A percentile compares a stretch with the other conserved stretches of the same genome.
phyloP scores from a whole-genome alignment of 92 coral and sea anemone species.

The Actinostola sp. region DNA sequence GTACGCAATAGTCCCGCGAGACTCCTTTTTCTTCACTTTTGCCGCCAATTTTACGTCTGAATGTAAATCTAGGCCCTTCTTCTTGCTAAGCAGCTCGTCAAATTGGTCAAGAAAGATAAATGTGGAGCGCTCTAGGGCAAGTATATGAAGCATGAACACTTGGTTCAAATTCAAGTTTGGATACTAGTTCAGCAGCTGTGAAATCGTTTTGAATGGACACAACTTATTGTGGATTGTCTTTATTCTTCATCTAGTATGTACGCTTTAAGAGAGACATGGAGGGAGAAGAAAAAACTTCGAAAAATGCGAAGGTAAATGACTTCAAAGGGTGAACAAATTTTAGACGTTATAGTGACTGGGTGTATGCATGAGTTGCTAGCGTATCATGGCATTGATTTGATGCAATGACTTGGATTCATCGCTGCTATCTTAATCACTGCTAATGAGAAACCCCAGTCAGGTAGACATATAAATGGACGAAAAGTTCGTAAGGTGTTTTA shows the following conservation, averaged over 20 bases:
- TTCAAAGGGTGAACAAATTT: conserved; percentile 30
- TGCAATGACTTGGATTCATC: conserved; percentile 2
- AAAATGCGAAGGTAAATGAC: conserved; percentile 59
- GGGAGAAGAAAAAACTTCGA: conserved; percentile 50
- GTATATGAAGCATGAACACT: conserved; percentile 37
- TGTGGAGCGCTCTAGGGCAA: conserved; percentile 82
- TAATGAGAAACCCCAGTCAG: background rate
- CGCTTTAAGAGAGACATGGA: conserved; percentile 65
- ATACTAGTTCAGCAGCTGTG: background rate
- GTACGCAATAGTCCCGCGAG: conserved; percentile 41
- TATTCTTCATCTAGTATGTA: conserved; percentile 51
- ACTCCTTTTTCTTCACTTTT: conserved; percentile 14
- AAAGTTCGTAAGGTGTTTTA: too few relatives aligned
- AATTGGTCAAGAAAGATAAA: conserved; percentile 1
- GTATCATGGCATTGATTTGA: conserved; percentile 2
- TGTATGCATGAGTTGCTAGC: conserved; percentile 48
- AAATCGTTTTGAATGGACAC: background rate
- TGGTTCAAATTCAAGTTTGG: conserved; percentile 37
- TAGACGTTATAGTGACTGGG: conserved; percentile 22
- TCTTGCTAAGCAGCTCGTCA: background rate
- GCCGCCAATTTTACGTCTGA: conserved; percentile 20
- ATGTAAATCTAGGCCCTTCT: conserved; percentile 10
- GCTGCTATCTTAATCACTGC: background rate
- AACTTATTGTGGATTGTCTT: background rate
- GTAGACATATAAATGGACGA: background rate